phyloP scores from a whole-genome alignment of 2,888 invertebrate species.

The Erynnis tages region DNA sequence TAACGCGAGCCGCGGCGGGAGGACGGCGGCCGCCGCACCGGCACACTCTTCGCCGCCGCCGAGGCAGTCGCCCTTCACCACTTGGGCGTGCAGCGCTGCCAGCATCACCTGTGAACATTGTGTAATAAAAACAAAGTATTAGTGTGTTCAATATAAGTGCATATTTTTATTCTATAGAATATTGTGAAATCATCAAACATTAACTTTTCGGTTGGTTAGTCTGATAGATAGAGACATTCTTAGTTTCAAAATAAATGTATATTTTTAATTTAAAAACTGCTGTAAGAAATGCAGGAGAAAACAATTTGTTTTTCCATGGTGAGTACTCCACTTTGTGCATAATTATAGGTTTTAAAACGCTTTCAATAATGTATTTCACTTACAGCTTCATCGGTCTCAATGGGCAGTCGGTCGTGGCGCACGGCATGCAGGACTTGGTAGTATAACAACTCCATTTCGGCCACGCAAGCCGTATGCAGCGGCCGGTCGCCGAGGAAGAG shows the following conservation, averaged over 20 bases:
- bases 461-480: slow-evolving; percentile 83
- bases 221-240: too few relatives aligned
- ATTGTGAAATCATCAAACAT: too few relatives aligned
- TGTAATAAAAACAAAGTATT: neutral
- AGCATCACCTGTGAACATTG: slow-evolving; percentile 92
- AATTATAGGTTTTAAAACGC: too few relatives aligned
- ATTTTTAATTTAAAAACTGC: too few relatives aligned
- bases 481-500: slow-evolving; percentile 71
- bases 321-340: too few relatives aligned
- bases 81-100: slow-evolving; percentile 95
- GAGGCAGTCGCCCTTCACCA: slow-evolving; percentile 92
- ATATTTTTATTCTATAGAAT: too few relatives aligned
- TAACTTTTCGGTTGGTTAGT: too few relatives aligned
- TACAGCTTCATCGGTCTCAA: slow-evolving; percentile 96
- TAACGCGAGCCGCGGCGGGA: slow-evolving; percentile 89
- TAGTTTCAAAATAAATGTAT: too few relatives aligned
- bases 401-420: slow-evolving; percentile 94
- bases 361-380: too few relatives aligned
- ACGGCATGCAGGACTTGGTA: slow-evolving; percentile 96
- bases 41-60: slow-evolving; percentile 85
- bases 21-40: slow-evolving; percentile 88
- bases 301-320: too few relatives aligned
- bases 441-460: slow-evolving; percentile 96
- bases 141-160: too few relatives aligned
- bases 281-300: too few relatives aligned